These are phyloP conservation scores for Amblyjoppa proteus DNA, from an alignment of 2,888 invertebrate genomes.

Conservation along the genomic window DNA sequence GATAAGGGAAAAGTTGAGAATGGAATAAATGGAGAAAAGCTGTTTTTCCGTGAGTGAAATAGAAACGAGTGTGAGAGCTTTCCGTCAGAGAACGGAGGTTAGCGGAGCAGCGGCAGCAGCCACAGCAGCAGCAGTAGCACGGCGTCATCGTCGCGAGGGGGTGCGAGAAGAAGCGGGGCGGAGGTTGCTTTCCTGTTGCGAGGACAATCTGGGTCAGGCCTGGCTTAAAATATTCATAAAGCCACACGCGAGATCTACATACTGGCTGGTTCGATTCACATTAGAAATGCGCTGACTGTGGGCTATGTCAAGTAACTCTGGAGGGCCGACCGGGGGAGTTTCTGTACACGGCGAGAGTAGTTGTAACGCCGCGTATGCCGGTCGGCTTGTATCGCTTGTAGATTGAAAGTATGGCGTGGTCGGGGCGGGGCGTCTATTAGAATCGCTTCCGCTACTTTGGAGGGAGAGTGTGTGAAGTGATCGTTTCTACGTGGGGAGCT, in stretches of 20 bases:
- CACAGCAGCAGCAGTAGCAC: constrained; percentile 7
- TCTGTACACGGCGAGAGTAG: constrained; percentile 51
- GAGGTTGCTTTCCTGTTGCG: constrained; percentile 76
- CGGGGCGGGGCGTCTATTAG: neutral
- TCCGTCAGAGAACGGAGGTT: constrained; percentile 34
- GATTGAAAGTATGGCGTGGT: neutral
- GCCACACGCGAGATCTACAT: constrained; percentile 80
- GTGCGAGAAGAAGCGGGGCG: constrained; percentile 21
- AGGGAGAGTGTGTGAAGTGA: neutral
- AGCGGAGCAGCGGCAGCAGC: constrained; percentile 27
- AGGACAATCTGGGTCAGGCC: constrained; percentile 82
- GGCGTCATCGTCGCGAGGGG: constrained; percentile 49
- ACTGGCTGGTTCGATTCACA: constrained; percentile 79
- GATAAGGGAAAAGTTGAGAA: constrained; percentile 17
- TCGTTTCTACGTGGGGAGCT: constrained; percentile 1
- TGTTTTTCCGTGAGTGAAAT: constrained; percentile 34
- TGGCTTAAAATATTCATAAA: constrained; percentile 83
- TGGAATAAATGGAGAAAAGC: constrained; percentile 1
- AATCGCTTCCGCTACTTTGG: constrained; percentile 14
- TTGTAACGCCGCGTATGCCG: constrained; percentile 50
- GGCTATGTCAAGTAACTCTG: constrained; percentile 77
- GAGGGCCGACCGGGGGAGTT: constrained; percentile 65
- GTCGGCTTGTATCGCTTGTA: constrained; percentile 32
- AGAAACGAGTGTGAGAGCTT: constrained; percentile 46
- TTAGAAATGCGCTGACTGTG: constrained; percentile 80